These are phyloP conservation scores for Pterostichus niger DNA, from an alignment of 2,888 invertebrate species.

Conservation along the genomic window DNA sequence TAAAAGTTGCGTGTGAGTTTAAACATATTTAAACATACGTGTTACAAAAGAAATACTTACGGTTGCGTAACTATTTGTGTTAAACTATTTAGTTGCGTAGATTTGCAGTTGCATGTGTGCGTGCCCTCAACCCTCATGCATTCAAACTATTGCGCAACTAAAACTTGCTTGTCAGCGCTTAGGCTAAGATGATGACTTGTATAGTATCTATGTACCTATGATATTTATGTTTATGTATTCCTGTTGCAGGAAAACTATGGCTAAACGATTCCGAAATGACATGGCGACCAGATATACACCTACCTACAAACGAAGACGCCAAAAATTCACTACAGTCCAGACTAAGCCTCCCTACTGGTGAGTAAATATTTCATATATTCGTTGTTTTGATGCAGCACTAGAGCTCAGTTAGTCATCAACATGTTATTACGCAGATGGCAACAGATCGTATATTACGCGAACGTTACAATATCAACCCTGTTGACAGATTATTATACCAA, in stretches of 20 bases:
- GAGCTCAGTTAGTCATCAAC: constrained; percentile 3
- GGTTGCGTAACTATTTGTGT: too few species aligned
- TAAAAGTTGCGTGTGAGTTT: too few species aligned
- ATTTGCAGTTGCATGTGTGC: too few species aligned
- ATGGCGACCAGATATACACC: constrained; percentile 77
- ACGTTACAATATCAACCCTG: constrained; percentile 70
- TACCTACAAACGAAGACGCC: constrained; percentile 76
- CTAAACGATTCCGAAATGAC: constrained; percentile 76
- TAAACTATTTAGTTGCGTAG: too few species aligned
- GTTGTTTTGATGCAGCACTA: constrained; percentile 41
- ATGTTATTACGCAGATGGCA: constrained; percentile 54
- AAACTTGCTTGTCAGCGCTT: too few species aligned
- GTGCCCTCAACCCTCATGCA: too few species aligned
- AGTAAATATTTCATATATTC: constrained; percentile 70
- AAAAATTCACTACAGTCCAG: constrained; percentile 77
- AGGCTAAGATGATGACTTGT: too few species aligned
- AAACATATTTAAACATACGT: too few species aligned
- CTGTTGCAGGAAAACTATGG: constrained; percentile 77
- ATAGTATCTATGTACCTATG: too few species aligned
- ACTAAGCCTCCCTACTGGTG: constrained; percentile 77
- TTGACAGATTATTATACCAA: constrained; percentile 75
- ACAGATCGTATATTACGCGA: constrained; percentile 50
- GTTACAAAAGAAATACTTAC: too few species aligned
- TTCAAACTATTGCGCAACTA: too few species aligned
- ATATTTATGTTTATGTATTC: not conserved